Evolutionary conservation across 2,888 invertebrate genomes (phyloP).

Genomic region (Lochmaea crataegi): DNA sequence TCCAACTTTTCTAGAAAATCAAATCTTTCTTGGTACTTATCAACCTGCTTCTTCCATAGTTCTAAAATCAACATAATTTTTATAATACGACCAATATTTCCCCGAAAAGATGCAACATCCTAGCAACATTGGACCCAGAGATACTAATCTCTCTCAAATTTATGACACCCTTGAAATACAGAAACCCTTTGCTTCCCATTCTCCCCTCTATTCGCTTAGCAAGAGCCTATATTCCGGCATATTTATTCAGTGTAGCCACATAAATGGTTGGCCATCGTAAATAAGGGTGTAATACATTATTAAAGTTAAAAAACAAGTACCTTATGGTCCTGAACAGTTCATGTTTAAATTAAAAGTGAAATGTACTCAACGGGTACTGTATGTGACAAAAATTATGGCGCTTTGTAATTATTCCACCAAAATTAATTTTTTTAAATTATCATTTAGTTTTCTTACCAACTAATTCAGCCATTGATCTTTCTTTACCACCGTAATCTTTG

Average conservation of each 20-base stretch:
- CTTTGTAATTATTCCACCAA: neutral
- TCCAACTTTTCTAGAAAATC: slow-evolving; percentile 11
- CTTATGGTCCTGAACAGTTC: no score
- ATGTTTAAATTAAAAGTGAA: no score
- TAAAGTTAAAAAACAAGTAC: no score
- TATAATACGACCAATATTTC: neutral
- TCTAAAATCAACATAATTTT: slow-evolving; percentile 15
- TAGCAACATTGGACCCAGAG: no score
- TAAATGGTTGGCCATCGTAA: no score
- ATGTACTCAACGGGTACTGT: no score
- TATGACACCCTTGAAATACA: neutral
- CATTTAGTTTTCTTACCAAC: slow-evolving; percentile 8
- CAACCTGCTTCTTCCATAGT: slow-evolving; percentile 18
- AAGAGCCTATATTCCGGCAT: no score
- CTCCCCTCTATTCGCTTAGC: no score
- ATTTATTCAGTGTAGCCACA: no score
- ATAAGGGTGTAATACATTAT: no score
- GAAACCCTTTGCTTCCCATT: neutral
- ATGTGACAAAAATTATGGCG: neutral
- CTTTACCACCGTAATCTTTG: slow-evolving; percentile 32
- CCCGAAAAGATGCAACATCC: no score
- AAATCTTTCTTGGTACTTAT: slow-evolving; percentile 19
- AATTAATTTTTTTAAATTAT: neutral
- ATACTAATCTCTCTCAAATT: no score
- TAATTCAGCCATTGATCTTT: slow-evolving; percentile 26